Evolutionary conservation across 2,797 vertebrate genomes (phyloP).

Genomic region (Fundulus diaphanus): DNA sequence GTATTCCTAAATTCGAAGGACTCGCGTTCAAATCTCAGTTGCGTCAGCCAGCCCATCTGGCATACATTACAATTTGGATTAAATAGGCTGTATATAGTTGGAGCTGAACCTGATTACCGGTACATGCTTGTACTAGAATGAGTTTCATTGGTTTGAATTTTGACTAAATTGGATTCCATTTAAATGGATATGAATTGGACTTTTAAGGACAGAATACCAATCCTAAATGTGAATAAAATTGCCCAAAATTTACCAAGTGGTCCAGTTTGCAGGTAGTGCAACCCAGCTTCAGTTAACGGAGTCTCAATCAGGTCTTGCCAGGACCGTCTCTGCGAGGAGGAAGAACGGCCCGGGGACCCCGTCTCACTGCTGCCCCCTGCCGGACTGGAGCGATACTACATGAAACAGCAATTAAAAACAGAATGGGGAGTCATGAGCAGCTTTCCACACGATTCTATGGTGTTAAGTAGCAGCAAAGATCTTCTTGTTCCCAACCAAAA

Average conservation of each 20-base stretch:
- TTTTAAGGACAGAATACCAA: background rate
- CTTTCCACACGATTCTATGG: background rate
- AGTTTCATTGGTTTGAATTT: background rate
- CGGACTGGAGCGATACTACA: conserved; percentile 90
- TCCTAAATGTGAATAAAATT: background rate
- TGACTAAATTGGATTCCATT: background rate
- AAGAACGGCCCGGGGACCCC: conserved; percentile 92
- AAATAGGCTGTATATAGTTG: background rate
- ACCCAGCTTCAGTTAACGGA: conserved; percentile 93
- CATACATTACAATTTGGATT: background rate
- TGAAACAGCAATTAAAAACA: background rate
- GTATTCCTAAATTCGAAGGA: no score
- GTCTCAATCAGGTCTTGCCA: conserved; percentile 99
- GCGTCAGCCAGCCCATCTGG: no score
- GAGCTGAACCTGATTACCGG: background rate
- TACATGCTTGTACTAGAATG: background rate
- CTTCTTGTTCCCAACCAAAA: background rate
- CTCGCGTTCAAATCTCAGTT: no score
- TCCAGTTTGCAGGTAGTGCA: conserved; percentile 97
- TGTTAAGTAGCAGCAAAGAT: background rate
- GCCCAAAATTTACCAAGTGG: conserved; percentile 78
- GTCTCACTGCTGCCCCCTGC: conserved; percentile 87
- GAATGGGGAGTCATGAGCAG: background rate
- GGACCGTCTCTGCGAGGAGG: conserved; percentile 94
- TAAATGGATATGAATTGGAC: background rate